phyloP scores from a whole-genome alignment of 2,113 vertebrate genomes.

The Corythornis cristatus region DNA sequence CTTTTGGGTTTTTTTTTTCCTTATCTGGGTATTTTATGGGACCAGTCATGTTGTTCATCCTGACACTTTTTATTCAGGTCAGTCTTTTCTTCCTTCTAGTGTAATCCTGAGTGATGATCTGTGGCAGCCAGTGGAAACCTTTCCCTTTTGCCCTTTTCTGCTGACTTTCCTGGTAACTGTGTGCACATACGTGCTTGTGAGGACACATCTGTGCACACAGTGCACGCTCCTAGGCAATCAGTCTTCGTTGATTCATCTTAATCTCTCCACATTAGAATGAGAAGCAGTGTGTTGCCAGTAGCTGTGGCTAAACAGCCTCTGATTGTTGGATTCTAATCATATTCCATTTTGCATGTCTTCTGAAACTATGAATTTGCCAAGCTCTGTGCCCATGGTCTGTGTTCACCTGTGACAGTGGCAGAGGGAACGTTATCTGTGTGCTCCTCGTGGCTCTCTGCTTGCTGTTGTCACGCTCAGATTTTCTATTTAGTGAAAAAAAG shows the following conservation, averaged over 20 bases:
- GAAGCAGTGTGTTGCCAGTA: not conserved
- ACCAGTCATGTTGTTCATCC: not conserved
- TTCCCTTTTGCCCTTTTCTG: not conserved
- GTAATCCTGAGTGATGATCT: not conserved
- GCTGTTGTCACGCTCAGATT: not conserved
- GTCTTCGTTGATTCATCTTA: not conserved
- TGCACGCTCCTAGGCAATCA: not conserved
- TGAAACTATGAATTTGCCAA: not conserved
- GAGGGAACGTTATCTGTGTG: not conserved
- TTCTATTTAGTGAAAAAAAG: not conserved
- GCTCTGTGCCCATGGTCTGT: not conserved
- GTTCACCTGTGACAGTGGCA: not conserved
- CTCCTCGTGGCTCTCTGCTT: not conserved
- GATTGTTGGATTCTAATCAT: not conserved
- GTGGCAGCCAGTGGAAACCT: not conserved
- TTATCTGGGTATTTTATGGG: not conserved
- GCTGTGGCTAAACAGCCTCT: not conserved
- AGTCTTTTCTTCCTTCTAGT: not conserved
- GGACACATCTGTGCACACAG: fast-evolving
- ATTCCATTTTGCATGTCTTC: not conserved
- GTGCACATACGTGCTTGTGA: not conserved
- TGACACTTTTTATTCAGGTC: not conserved
- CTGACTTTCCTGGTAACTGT: not conserved
- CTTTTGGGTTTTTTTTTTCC: not conserved
- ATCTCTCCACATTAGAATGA: not conserved